Evolutionary conservation across 2,797 vertebrate species (phyloP), one percentile per base, ranked within the genome.

Genomic region (Enoplosus armatus): DNA sequence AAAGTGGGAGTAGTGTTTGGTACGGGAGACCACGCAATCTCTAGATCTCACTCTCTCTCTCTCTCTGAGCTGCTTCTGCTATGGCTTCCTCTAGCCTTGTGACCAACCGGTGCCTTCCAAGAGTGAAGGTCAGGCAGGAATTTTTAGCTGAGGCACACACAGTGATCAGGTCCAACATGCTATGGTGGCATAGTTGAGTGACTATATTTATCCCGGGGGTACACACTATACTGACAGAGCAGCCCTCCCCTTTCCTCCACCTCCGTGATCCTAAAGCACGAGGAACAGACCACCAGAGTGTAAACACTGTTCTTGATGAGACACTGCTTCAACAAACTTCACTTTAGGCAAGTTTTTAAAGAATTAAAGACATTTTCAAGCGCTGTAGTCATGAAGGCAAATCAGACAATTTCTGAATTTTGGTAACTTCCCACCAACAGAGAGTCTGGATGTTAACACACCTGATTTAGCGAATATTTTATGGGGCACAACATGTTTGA

Each of bases 191-290:
- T 95, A 95, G 90, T 78, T 93, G 94, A 90, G 86, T 6, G 86
- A 94, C 97, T 99, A 99, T 97, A 98, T 99, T 99, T 99, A 98
- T 95, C 97, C 95, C 59, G 75, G 91, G 91, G 94, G 96, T 95
- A 96, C 96, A 97, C 95, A 96, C 94, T 96, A 97, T 95, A 95
- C 96, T 96, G 96, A 96, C 96, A 94, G 95, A 95, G 96, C 95
- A 94, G 94, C 71, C 91, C 95, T 92, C 95, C 95, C 93, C 81
- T 91, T 82, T 70, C 92, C 91, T 89, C 93, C 91, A 92, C 93
- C 95, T 92, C 93, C 77, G 76, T 75, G 90, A 94, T 83, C 73
- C 68, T 62, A 22, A 77, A 79, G 73, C 89, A 90, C 68, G 72
- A 90, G 83, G 67, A 59, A 65, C 75, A 72, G 54, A 89, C 89